A percentile compares a stretch with the other conserved stretches of the same genome.
phyloP scores from a whole-genome alignment of 2,888 invertebrate species.

The Melieria omissa region DNA sequence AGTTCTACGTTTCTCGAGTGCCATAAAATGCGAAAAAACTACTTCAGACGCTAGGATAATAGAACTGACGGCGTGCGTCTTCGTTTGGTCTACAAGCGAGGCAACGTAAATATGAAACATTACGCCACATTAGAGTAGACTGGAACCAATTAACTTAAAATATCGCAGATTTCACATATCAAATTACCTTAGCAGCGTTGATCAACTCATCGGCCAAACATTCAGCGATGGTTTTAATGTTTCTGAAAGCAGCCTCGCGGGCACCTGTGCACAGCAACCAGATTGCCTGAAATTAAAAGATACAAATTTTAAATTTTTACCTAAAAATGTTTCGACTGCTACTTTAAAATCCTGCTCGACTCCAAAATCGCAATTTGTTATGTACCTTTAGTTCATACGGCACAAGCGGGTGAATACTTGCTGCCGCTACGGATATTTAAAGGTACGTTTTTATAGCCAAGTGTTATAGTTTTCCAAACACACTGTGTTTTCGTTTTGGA shows the following conservation, averaged over 20 bases:
- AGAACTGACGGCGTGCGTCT: constrained; percentile 51
- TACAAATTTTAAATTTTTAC: background rate
- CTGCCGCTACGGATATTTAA: constrained; percentile 60
- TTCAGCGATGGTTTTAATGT: constrained; percentile 99
- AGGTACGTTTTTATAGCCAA: constrained; percentile 48
- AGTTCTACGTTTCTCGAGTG: constrained; percentile 43
- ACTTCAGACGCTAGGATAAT: constrained; percentile 59
- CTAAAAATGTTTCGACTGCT: constrained; percentile 36
- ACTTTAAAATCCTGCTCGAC: constrained; percentile 51
- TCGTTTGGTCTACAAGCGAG: constrained; percentile 59
- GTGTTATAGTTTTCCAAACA: constrained; percentile 48
- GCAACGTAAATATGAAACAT: too few species aligned
- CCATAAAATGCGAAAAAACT: constrained; percentile 36
- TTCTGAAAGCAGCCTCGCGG: constrained; percentile 98
- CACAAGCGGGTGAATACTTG: constrained; percentile 49
- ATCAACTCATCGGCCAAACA: constrained; percentile 99
- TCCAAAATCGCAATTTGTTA: constrained; percentile 49
- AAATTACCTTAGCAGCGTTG: constrained; percentile 93
- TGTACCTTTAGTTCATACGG: constrained; percentile 60
- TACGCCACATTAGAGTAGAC: constrained; percentile 50
- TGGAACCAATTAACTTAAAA: background rate
- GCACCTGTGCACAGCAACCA: constrained; percentile 99
- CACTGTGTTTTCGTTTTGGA: constrained; percentile 21
- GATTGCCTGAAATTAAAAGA: constrained; percentile 75
- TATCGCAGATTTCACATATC: background rate